Percentiles rank a stretch among this genome's conserved stretches.
Conservation (phyloP, 1,140 invertebrate species). For the Physella acuta region DNA sequence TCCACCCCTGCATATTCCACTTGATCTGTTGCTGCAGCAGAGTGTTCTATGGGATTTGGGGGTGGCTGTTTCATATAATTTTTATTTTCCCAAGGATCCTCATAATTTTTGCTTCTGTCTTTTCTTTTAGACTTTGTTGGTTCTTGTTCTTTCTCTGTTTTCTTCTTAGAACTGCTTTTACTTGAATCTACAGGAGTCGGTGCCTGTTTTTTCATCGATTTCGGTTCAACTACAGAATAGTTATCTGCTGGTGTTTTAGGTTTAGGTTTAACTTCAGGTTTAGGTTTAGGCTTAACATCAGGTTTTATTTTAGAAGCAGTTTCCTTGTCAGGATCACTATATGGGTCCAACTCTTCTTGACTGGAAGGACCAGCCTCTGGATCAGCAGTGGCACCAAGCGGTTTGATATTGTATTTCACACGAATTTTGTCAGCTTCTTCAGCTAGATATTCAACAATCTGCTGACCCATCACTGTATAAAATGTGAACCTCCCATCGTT, state of each 20-base stretch:
- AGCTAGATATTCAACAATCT: not conserved
- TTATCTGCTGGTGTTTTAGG: not conserved
- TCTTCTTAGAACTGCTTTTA: not conserved
- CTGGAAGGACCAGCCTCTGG: not conserved
- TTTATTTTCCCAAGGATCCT: constrained; percentile 2
- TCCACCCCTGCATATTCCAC: too few relatives aligned
- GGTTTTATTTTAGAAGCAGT: not conserved
- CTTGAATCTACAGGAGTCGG: too few relatives aligned
- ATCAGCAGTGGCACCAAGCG: not conserved
- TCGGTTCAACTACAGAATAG: too few relatives aligned
- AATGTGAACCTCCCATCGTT: not conserved
- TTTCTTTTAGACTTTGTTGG: not conserved
- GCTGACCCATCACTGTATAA: not conserved
- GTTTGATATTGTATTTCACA: too few relatives aligned
- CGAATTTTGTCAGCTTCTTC: not conserved
- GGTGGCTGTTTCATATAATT: not conserved
- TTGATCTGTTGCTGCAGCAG: not conserved
- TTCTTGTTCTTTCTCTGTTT: constrained; percentile 6
- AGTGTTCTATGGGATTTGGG: not conserved
- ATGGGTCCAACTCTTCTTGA: not conserved
- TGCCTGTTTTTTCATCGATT: too few relatives aligned
- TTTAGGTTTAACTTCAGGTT: not conserved
- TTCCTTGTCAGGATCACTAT: not conserved
- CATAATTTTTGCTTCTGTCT: constrained; percentile 1
- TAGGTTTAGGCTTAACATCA: too few relatives aligned